phyloP scores from a whole-genome alignment of 2,797 vertebrate genomes.

The Anguilla pacifica region DNA sequence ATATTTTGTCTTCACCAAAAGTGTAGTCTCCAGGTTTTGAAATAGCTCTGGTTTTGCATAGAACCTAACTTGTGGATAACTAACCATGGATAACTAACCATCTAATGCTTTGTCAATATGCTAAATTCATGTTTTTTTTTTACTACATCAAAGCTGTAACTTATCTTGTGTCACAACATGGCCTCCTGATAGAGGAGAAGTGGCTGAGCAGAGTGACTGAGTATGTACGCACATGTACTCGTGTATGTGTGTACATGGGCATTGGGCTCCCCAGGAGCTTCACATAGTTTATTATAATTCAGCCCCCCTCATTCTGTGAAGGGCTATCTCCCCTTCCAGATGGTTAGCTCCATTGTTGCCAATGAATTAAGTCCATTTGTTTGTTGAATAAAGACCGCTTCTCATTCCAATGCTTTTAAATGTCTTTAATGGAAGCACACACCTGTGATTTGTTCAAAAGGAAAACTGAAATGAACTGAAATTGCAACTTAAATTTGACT shows the following conservation, averaged over 20 bases:
- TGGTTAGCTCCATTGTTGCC: slow-evolving; percentile 48
- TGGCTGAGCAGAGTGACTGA: not conserved
- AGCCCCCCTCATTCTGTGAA: slow-evolving; percentile 25
- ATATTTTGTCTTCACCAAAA: not conserved
- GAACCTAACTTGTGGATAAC: not conserved
- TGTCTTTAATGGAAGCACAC: slow-evolving; percentile 17
- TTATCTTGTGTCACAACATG: not conserved
- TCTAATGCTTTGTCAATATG: not conserved
- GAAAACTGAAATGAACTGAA: not conserved
- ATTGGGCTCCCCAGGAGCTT: slow-evolving; percentile 7
- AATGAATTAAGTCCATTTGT: slow-evolving; percentile 43
- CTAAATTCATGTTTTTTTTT: not conserved
- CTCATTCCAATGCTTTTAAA: slow-evolving; percentile 35
- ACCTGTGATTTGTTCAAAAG: slow-evolving; percentile 32
- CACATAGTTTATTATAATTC: slow-evolving; percentile 35
- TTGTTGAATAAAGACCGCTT: slow-evolving; percentile 36
- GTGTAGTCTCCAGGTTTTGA: not conserved
- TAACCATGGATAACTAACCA: not conserved
- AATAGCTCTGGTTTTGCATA: not conserved
- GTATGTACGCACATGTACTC: not conserved
- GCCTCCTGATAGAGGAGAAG: not conserved
- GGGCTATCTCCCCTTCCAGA: slow-evolving; percentile 53
- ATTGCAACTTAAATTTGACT: not conserved
- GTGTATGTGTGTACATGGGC: slow-evolving; percentile 5
- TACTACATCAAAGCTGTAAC: not conserved